Base-by-base conservation (phyloP, 2,888 invertebrate species). In the Stenodema calcarata region DNA sequence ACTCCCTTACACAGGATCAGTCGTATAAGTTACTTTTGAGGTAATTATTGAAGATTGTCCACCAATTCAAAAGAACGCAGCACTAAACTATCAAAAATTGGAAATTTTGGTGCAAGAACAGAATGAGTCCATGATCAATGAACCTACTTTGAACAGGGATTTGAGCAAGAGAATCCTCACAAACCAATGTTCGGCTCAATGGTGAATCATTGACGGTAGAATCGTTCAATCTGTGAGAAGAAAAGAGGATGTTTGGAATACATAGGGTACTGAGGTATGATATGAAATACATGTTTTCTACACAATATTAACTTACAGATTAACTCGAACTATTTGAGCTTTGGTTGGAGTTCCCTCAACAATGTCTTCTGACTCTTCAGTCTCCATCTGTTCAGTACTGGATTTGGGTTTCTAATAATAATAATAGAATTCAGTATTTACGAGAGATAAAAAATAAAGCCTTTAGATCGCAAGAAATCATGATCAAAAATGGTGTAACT, bases 351-450 rank as follows among this genome's bases (percentile, higher is more conserved):
- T 78, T 12, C 44, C 78, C 27, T 78, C 78, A 12, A 78, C 78
- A 4, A 78, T 78, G 44, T 78, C 78, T 78, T 78, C 78, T 7
- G 78, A 78, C 18, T 78, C 78, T 18, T 73, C 73, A 35, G 41
- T 7, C 0, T 73, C 62, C 18, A 27, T 9, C 4, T 23, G 62
- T 0, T 18, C 62, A 23, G n/a, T 0, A 27, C 18, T 62, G 7
- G 62, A 4, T 23, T 27, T 18, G 0, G 62, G 18, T 62, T 62
- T 62, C 62, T 62, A 23, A 23, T 0, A 4, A 62, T 62, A 54
- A 18, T 18, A n/a, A 62, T 35, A 35, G 35, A 35, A 35, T 2
- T 35, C n/a, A n/a, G n/a, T n/a, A n/a, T n/a, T n/a, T n/a, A 16
- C 70, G 4, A 1, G 9, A 3, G 12, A 18, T 23, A 27, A 28